phyloP scores from a whole-genome alignment of 2,113 vertebrate species.

The Setophaga coronata region DNA sequence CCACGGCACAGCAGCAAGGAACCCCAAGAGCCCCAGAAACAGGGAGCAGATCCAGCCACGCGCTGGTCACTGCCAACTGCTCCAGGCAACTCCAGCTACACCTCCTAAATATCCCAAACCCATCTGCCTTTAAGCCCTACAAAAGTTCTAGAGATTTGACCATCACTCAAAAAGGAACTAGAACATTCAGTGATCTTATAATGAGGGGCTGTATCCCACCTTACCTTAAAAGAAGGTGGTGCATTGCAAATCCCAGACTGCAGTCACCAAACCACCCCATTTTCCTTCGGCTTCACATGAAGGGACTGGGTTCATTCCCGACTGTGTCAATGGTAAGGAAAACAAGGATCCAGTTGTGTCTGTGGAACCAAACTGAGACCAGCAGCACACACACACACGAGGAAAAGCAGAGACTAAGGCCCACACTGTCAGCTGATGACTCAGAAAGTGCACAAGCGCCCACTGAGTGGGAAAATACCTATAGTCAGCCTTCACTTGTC shows the following conservation, averaged over 20 bases:
- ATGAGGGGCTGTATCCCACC: not conserved
- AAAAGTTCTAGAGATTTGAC: not conserved
- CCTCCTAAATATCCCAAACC: not conserved
- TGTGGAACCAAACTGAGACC: not conserved
- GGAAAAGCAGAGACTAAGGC: not conserved
- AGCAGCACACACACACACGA: not conserved
- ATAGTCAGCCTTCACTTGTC: constrained; percentile 28
- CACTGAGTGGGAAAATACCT: constrained; percentile 43
- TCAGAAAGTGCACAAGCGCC: constrained; percentile 16
- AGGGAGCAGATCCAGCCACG: fast-evolving
- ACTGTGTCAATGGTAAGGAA: not conserved
- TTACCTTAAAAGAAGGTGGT: not conserved
- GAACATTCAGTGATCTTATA: not conserved
- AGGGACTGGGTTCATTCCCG: not conserved
- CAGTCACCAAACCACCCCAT: fast-evolving
- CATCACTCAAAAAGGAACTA: not conserved
- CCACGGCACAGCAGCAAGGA: not conserved
- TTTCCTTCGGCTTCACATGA: not conserved
- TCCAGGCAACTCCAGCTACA: not conserved
- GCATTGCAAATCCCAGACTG: not conserved
- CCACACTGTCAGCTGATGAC: constrained; percentile 11
- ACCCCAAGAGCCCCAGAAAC: not conserved
- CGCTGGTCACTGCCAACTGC: not conserved
- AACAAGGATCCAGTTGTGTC: not conserved
- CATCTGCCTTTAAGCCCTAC: not conserved